These are phyloP conservation scores for Macrophya alboannulata DNA, from an alignment of 2,888 invertebrate genomes.

Conservation along the genomic window DNA sequence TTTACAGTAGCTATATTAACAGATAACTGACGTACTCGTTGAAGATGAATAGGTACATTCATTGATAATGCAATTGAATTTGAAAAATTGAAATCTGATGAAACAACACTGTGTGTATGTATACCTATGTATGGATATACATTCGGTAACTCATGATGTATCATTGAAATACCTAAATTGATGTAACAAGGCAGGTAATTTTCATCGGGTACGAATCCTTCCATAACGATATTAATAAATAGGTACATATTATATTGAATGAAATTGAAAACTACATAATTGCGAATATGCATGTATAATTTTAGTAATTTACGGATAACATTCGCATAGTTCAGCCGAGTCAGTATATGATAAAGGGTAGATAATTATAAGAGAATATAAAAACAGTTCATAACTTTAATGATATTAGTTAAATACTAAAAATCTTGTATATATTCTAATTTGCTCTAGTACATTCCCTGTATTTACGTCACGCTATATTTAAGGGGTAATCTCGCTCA, in stretches of 20 bases:
- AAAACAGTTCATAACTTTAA: slow-evolving; percentile 18
- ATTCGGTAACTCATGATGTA: slow-evolving; percentile 9
- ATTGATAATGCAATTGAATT: not conserved
- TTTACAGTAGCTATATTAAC: not conserved
- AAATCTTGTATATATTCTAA: slow-evolving; percentile 59
- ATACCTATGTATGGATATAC: not conserved
- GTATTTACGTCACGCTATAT: slow-evolving; percentile 63
- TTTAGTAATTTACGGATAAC: slow-evolving; percentile 1
- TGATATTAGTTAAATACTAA: slow-evolving; percentile 24
- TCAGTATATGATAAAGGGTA: slow-evolving; percentile 61
- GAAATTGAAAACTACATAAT: slow-evolving; percentile 17
- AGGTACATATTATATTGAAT: slow-evolving; percentile 30
- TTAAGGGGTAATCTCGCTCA: slow-evolving; percentile 8
- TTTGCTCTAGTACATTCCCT: slow-evolving; percentile 65
- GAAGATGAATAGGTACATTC: not conserved
- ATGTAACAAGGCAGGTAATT: slow-evolving; percentile 12
- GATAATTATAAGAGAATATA: slow-evolving; percentile 60
- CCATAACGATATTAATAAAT: slow-evolving; percentile 18
- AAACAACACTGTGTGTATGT: not conserved
- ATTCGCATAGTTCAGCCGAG: slow-evolving; percentile 53
- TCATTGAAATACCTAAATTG: not conserved
- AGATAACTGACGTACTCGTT: not conserved
- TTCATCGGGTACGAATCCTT: slow-evolving; percentile 42
- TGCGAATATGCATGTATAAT: not conserved
- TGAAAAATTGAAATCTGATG: not conserved